Evolutionary conservation across 1,140 invertebrate genomes (phyloP), one percentile per base, ranked within the genome.

Genomic region (Eufriesea mexicana): DNA sequence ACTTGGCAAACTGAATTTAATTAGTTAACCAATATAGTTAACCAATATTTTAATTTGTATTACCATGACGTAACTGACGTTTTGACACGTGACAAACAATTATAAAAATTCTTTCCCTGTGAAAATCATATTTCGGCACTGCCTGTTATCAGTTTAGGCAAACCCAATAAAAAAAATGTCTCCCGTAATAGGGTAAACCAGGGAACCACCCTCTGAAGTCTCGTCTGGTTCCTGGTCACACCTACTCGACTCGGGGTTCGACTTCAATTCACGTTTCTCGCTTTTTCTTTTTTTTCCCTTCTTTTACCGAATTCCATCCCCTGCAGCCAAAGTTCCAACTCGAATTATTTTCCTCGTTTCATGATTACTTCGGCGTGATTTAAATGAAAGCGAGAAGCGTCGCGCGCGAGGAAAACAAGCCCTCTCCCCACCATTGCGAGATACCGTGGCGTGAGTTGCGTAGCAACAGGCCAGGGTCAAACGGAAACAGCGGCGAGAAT

Each of bases 391-490:
- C 62, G 72, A 82, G 66, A 82, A 76, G 14, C 47, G 49, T 62
- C 79, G 67, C 61, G 77, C 62, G 70, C 10, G 68, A 45, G 47
- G 62, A 80, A 68, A 67, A 79, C 62, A 66, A 59, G 23, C 42
- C 42, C 62, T 14, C 23, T 5, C 49, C 25, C 47, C 67, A 7
- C 45, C 20, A 20, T 23, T 64, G 54, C 25, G 70, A 54, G 49
- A 74, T 75, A 51, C 76, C 71, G 55, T n/a, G 28, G n/a, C 23
- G 59, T 28, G 73, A 83, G 85, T 87, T 79, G 76, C 80, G 83
- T 87, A 87, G 86, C 82, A 87, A 87, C 72, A 79, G 83, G 72
- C 85, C 54, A 72, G 75, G 72, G 86, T 86, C 86, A 73, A 76
- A 77, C 83, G 85, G 81, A 74, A 71, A 83, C 75, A 16, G 14